phyloP scores from a whole-genome alignment of 2,888 invertebrate genomes.

The Hanleya hanleyi region DNA sequence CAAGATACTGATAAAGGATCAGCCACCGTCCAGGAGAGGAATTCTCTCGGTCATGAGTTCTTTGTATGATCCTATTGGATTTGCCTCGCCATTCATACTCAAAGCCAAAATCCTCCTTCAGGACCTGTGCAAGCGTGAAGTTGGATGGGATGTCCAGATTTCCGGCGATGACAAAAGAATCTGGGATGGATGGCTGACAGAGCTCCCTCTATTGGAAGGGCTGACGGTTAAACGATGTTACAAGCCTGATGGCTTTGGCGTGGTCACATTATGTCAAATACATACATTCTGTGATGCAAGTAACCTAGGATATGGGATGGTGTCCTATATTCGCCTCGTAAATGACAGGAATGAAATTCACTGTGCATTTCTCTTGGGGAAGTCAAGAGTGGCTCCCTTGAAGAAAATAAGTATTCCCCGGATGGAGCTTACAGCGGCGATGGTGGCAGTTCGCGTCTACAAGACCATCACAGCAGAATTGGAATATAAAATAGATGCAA shows the following conservation, averaged over 20 bases:
- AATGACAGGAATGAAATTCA: too few species aligned
- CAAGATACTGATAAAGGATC: constrained; percentile 27
- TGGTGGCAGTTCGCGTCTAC: neutral
- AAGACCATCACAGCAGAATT: constrained; percentile 4
- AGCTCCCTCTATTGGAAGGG: constrained; percentile 24
- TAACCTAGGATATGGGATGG: too few species aligned
- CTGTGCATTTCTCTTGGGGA: too few species aligned
- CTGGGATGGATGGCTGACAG: constrained; percentile 35
- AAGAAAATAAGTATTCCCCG: neutral
- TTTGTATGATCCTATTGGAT: constrained; percentile 39
- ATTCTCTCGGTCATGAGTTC: constrained; percentile 37
- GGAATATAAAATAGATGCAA: constrained; percentile 19
- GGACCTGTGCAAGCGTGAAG: constrained; percentile 23
- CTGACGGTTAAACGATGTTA: constrained; percentile 30
- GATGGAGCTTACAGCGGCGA: constrained; percentile 8
- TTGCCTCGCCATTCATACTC: constrained; percentile 31
- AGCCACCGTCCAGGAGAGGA: constrained; percentile 33
- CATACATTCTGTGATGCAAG: neutral
- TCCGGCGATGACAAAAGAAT: constrained; percentile 1
- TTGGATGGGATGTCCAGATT: constrained; percentile 39
- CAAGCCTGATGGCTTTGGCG: neutral
- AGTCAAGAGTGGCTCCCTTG: constrained; percentile 3
- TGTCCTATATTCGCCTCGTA: neutral
- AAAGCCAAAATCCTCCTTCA: constrained; percentile 34
- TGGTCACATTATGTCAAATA: neutral